Base-by-base conservation (phyloP, 2,113 vertebrate species). In the Ptilorrhoa leucosticta region DNA sequence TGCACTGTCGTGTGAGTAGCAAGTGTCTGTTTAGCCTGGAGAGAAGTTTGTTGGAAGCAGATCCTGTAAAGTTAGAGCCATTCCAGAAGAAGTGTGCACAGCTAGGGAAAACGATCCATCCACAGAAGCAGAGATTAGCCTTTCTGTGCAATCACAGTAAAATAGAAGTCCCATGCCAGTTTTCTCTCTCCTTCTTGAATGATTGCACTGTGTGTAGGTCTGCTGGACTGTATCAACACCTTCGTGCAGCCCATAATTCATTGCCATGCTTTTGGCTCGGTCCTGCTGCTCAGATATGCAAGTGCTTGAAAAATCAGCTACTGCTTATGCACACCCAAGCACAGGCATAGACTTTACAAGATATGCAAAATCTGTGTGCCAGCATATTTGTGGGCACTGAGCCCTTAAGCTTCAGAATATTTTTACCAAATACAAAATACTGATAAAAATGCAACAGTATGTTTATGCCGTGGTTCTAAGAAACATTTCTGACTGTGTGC, bases 1-100 rank as follows among this genome's bases (percentile, higher is more conserved):
- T 90, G 63, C 75, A 10, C 87, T 97, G 96, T 72, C 48, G 47
- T 89, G 70, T 87, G 91, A 94, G 77, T 90, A 96, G 89, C 84
- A 89, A 97, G 95, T 90, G 87, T 94, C 91, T 96, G 50, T 97
- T 94, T 97, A 56, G 96, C 95, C 97, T 94, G 92, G 88, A 95
- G 97, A 96, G 89, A 83, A 93, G 91, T 96, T 81, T 89, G 77
- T 91, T 97, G 87, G 83, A 94, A 94, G 80, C 85, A 95, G 89
- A 97, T 92, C 76, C 80, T 81, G 91, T 87, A 77, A 94, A 95
- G 81, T 88, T 94, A 93, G 82, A 95, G 50, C 78, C 64, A 15
- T 93, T 94, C 82, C 73, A 75, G 87, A 90, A 84, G 76, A 66
- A 65, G 15, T 15, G 26, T 45, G 56, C 40, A 15, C 61, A 82